These are phyloP conservation scores for Takifugu bimaculatus DNA, from an alignment of 2,113 vertebrate species.

Conservation along the genomic window DNA sequence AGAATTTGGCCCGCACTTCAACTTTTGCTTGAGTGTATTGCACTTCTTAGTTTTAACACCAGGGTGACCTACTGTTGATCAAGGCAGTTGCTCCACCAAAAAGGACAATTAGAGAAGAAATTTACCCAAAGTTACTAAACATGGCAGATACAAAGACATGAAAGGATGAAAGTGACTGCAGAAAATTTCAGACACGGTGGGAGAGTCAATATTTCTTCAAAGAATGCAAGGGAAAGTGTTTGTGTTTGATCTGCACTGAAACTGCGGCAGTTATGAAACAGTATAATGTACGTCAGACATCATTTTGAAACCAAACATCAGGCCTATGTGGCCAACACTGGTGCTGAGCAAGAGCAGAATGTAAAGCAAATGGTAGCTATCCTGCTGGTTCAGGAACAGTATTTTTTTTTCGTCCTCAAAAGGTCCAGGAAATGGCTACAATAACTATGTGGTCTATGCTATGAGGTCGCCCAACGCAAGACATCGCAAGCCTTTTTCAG, in stretches of 20 bases:
- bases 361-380: conserved; percentile 32
- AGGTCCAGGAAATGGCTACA: conserved; percentile 27
- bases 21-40: too few species aligned
- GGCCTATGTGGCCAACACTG: background rate
- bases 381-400: conserved; percentile 28
- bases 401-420: conserved; percentile 24
- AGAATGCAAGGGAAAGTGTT: conserved; percentile 7
- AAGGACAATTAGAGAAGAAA: too few species aligned
- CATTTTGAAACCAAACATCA: conserved; percentile 4
- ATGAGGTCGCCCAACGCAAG: background rate
- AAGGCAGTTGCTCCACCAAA: too few species aligned
- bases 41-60: too few species aligned
- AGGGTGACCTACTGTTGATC: too few species aligned
- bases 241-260: conserved; percentile 10
- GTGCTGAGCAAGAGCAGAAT: background rate
- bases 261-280: conserved; percentile 5
- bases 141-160: background rate
- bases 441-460: conserved; percentile 5
- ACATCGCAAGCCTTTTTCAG: conserved; percentile 27
- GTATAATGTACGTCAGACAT: background rate
- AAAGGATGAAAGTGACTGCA: conserved; percentile 4
- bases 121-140: too few species aligned
- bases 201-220: conserved; percentile 14
- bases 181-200: background rate
- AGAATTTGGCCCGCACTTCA: too few species aligned